Percentiles rank a stretch among this genome's conserved stretches.
Evolutionary conservation across 1,140 invertebrate species (phyloP).

Genomic region (Drosophila virilis): DNA sequence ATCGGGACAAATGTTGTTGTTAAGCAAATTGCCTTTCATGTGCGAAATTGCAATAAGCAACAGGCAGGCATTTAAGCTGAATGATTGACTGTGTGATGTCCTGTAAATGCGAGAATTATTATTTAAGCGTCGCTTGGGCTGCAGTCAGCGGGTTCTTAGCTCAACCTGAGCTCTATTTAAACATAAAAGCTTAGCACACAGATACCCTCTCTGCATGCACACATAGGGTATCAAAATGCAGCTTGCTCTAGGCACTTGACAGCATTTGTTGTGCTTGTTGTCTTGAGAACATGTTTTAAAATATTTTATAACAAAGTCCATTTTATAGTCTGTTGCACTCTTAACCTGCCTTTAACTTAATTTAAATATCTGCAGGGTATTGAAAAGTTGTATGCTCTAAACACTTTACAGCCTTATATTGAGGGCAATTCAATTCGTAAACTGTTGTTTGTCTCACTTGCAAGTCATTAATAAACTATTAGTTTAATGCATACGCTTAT

Average conservation of each 20-base stretch:
- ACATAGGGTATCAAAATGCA: no score
- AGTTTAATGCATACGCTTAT: slow-evolving; percentile 5
- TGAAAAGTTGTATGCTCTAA: slow-evolving; percentile 14
- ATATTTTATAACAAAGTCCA: no score
- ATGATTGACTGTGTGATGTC: background rate
- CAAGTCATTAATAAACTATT: slow-evolving; percentile 37
- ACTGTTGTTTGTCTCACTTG: slow-evolving; percentile 14
- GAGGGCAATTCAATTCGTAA: slow-evolving; percentile 27
- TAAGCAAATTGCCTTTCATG: slow-evolving; percentile 49
- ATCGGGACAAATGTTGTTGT: slow-evolving; percentile 30
- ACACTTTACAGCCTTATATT: slow-evolving; percentile 13
- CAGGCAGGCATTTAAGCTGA: background rate
- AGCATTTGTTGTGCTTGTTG: no score
- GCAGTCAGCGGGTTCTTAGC: no score
- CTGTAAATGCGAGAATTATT: background rate
- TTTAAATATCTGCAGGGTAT: background rate
- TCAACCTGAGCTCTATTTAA: no score
- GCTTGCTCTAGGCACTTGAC: no score
- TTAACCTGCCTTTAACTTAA: no score
- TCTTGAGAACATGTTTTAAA: no score
- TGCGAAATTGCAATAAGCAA: slow-evolving; percentile 35
- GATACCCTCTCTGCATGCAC: no score
- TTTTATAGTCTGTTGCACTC: no score
- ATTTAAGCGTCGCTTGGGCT: background rate
- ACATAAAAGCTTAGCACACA: no score